Percentiles rank a stretch among this genome's conserved stretches.
Evolutionary conservation across 2,797 vertebrate species (phyloP).

Genomic region (Channa striata): DNA sequence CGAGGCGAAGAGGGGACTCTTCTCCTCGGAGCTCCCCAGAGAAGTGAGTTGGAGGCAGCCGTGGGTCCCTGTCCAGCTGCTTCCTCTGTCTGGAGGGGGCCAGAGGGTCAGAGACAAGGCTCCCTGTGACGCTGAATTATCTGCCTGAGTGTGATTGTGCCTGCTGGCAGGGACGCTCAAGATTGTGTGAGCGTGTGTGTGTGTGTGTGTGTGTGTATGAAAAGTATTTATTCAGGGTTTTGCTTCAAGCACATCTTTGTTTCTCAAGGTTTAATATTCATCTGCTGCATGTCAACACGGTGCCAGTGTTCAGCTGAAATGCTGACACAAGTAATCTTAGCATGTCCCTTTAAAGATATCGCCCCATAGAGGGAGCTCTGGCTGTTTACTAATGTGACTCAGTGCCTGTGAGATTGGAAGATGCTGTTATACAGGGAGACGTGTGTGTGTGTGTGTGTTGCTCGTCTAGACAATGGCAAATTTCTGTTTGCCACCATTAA

Average conservation of each 20-base stretch:
- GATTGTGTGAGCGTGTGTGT: slow-evolving; percentile 67
- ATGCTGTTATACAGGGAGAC: slow-evolving; percentile 1
- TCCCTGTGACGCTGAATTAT: slow-evolving; percentile 85
- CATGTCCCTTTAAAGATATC: slow-evolving; percentile 53
- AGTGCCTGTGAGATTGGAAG: slow-evolving; percentile 16
- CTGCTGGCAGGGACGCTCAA: slow-evolving; percentile 79
- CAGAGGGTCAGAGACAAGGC: slow-evolving; percentile 79
- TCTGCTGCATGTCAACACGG: slow-evolving; percentile 83
- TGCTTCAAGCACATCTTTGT: slow-evolving; percentile 80
- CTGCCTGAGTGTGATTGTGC: slow-evolving; percentile 83
- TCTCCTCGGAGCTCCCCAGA: slow-evolving; percentile 74
- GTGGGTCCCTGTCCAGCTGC: slow-evolving; percentile 84
- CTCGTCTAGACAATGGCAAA: neutral
- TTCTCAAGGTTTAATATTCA: slow-evolving; percentile 84
- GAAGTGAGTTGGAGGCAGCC: slow-evolving; percentile 78
- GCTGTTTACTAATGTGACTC: slow-evolving; percentile 43
- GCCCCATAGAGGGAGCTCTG: slow-evolving; percentile 71
- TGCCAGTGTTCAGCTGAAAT: slow-evolving; percentile 75
- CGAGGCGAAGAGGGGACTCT: slow-evolving; percentile 75
- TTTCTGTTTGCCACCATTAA: neutral
- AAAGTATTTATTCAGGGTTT: slow-evolving; percentile 73
- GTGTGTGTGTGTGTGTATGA: slow-evolving; percentile 58
- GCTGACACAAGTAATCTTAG: slow-evolving; percentile 78
- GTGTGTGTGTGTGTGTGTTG: neutral
- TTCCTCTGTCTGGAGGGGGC: slow-evolving; percentile 79